Base-by-base conservation (phyloP, 2,113 vertebrate species). In the Oryzias celebensis region DNA sequence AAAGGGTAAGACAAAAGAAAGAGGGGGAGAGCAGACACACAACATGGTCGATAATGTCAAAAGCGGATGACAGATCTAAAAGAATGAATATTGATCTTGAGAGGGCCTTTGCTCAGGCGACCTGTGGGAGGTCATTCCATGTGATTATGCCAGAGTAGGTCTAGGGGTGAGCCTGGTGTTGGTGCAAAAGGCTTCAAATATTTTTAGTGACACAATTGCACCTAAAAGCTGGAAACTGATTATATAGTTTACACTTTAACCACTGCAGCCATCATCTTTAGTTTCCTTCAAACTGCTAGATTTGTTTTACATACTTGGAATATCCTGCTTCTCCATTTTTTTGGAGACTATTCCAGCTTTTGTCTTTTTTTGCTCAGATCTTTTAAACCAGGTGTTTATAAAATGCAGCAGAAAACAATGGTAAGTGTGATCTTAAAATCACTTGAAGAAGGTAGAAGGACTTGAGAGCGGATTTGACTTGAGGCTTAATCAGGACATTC, bases 21-120 rank as follows among this genome's bases (percentile, higher is more conserved):
- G 68, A 48, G 77, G 73, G 85, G 75, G 68, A 64, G 84, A 73
- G 75, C 71, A 86, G 83, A 89, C 87, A 79, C 78, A 80, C 75
- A 84, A 80, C 73, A 31, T 90, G 92, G 92, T 92, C 92, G 91
- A 93, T 92, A 89, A 84, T 91, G 91, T 92, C 92, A 93, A 92
- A 92, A 90, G 88, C 73, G 57, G 89, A 92, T 92, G 92, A 92
- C 92, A 90, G 92, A 92, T 92, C 90, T 92, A 90, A 91, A 93
- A 92, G 90, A 92, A 92, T 92, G 91, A 93, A 92, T 93, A 93
- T 93, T 93, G 92, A 93, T 93, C 87, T 85, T 77, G 72, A 78
- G 75, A 65, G 79, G 84, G 80, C 82, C 87, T 88, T 90, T 86
- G 78, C 81, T 83, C 75, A 65, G 83, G 77, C 65, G 91, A 91